Conservation (phyloP, 2,888 invertebrate species). For the Netelia virgata region DNA sequence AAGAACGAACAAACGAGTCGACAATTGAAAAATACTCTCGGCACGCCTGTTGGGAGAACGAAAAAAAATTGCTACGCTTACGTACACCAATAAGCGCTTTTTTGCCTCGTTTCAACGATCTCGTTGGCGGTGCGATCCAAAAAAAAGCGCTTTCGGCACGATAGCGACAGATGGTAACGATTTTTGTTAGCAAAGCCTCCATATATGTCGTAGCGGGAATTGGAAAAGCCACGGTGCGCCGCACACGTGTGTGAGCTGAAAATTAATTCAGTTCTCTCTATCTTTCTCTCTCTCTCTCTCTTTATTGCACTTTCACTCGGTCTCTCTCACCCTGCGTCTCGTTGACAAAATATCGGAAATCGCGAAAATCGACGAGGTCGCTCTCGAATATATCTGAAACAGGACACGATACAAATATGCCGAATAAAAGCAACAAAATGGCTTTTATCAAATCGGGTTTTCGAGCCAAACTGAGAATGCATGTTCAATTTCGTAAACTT, state of each 20-base stretch:
- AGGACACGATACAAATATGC: background rate
- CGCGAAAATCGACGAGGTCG: background rate
- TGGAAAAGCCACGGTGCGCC: constrained; percentile 26
- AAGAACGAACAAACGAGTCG: constrained; percentile 51
- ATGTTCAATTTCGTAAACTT: background rate
- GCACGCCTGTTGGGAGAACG: constrained; percentile 59
- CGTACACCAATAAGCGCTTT: constrained; percentile 41
- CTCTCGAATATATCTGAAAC: background rate
- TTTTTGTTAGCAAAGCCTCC: constrained; percentile 51
- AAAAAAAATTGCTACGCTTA: constrained; percentile 42
- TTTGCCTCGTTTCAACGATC: constrained; percentile 26
- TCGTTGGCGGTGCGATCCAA: constrained; percentile 7
- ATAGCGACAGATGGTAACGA: constrained; percentile 64
- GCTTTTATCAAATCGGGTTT: background rate
- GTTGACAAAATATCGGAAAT: constrained; percentile 29
- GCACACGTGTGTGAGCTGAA: constrained; percentile 44
- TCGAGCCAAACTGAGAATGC: background rate
- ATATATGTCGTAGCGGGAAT: constrained; percentile 39
- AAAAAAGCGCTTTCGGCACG: constrained; percentile 44
- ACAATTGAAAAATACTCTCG: constrained; percentile 64
- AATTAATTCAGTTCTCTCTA: constrained; percentile 56
- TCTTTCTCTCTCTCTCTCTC: constrained; percentile 12
- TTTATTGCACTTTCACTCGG: background rate
- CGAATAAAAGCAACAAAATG: background rate
- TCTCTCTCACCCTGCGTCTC: constrained; percentile 8